phyloP scores from a whole-genome alignment of 1,140 invertebrate genomes.

The Drosophila sp. region DNA sequence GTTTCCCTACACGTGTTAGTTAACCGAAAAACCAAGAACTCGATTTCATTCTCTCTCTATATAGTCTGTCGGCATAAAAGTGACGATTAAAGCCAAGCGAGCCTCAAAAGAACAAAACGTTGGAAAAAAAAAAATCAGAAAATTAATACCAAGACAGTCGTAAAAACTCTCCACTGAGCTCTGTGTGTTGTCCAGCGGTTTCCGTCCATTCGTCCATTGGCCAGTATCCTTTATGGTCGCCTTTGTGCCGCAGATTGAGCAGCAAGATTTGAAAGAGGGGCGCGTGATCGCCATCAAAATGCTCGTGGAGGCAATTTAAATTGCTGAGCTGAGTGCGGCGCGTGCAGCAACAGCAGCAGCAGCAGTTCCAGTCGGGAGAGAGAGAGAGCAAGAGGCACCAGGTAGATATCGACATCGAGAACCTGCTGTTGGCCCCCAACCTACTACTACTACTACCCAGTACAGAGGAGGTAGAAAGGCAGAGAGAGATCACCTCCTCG shows the following conservation, averaged over 20 bases:
- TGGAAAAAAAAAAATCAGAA: conserved; percentile 21
- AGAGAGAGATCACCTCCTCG: conserved; percentile 26
- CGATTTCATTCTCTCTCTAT: not conserved
- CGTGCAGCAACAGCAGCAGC: conserved; percentile 38
- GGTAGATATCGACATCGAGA: conserved; percentile 51
- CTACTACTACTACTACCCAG: not conserved
- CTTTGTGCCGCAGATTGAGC: conserved; percentile 55
- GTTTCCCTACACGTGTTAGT: conserved; percentile 57
- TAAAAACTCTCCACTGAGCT: conserved; percentile 42
- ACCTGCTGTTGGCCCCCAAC: conserved; percentile 39
- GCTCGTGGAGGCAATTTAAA: conserved; percentile 79
- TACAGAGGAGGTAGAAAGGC: not conserved
- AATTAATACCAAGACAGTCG: conserved; percentile 71
- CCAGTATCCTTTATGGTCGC: conserved; percentile 46
- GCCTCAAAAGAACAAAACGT: conserved; percentile 46
- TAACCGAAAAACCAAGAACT: conserved; percentile 28
- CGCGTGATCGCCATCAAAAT: conserved; percentile 80
- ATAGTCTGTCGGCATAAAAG: conserved; percentile 39
- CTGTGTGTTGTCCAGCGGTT: not conserved
- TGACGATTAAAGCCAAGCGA: conserved; percentile 44
- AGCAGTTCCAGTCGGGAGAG: not conserved
- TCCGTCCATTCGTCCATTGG: no score
- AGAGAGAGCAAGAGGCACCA: conserved; percentile 21
- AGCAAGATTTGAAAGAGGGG: conserved; percentile 67
- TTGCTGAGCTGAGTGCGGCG: conserved; percentile 60